Evolutionary conservation across 1,140 invertebrate species (phyloP), one percentile per base, ranked within the genome.

Genomic region (Drosophila truncata): DNA sequence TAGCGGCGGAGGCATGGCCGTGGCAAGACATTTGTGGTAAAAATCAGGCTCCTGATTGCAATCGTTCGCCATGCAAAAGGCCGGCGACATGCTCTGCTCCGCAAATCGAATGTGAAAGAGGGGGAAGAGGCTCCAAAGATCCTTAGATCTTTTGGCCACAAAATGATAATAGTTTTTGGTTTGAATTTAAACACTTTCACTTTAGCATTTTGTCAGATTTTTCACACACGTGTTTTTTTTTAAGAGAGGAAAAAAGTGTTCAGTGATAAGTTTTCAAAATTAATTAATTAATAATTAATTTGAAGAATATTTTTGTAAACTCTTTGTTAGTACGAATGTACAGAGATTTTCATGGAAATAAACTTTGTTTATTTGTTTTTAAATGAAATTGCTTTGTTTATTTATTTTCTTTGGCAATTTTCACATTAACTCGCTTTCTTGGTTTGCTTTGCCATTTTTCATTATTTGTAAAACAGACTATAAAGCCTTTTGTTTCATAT

Each of bases 21-120:
- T 27, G 41, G 57, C 41, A 13, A 62, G 50, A 49, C 76, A 78
- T 78, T 71, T 78, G 46, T 70, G 70, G 33, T 84, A 74, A 8
- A 78, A 46, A 74, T 55, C 52, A 10, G 61, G 57, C 60, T 60
- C 57, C 75, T 75, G 58, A 31, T 78, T 86, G 61, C 79, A 79
- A 76, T 86, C 78, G 54, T 79, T 86, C 50, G 81, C 82, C 82
- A 86, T 86, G 70, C 82, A 86, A 57, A 76, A 88, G 73, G 84
- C 84, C 47, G 84, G 84, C 80, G 84, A 88, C 84, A 88, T 88
- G 80, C 85, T 87, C 71, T 74, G 49, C 54, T 23, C 29, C 39
- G 23, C 16, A 29, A 23, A 29, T 46, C 33, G 27, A 20, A 29
- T 41, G 16, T 13, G 1, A 25, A n/a, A 37, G 11, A 2, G 14